Base-by-base conservation (phyloP, 2,888 invertebrate genomes). In the Nymphalis urticae region DNA sequence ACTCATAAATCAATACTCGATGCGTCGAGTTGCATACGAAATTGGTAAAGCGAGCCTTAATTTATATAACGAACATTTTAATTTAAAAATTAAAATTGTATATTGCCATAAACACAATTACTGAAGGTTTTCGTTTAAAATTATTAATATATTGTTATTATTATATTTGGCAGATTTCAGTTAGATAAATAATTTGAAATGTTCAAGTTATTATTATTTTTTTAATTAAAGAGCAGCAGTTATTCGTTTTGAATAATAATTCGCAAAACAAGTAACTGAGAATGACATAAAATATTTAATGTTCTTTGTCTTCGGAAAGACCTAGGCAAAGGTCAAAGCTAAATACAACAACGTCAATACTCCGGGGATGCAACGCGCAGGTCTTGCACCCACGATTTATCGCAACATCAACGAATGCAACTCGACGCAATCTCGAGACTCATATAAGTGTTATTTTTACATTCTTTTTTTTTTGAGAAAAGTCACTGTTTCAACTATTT, bases 321-420 rank as follows among this genome's bases (percentile, higher is more conserved):
- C 67, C 62, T 56, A 58, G 19, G 21, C 47, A 53, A 66, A 69
- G 69, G 69, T 69, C 61, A 69, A 51, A 62, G 51, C 19, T 65
- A 51, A 50, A 58, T 27, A 9, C 51, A 65, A 42, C 54, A 32
- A 66, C 56, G 59, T 69, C 61, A 53, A 63, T 67, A 66, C 63
- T 54, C 48, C 27, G 62, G 42, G 60, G 63, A 54, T 64, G 62
- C 67, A 61, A 54, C 59, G 62, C 48, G 68, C 70, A 67, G 56
- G 70, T 64, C 66, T 63, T 59, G 62, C 59, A 54, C 48, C 59
- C 53, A 66, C 21, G 13, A 48, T 48, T 32, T 42, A 24, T 62
- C 27, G 16, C 48, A 17, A 62, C 36, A 16, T 47, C 58, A 48
- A 48, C 48, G 42, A 62, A 64, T 66, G 61, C 60, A 70, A 72